These are phyloP conservation scores for Hassar affinis DNA, from an alignment of 2,113 vertebrate genomes.

Conservation along the genomic window DNA sequence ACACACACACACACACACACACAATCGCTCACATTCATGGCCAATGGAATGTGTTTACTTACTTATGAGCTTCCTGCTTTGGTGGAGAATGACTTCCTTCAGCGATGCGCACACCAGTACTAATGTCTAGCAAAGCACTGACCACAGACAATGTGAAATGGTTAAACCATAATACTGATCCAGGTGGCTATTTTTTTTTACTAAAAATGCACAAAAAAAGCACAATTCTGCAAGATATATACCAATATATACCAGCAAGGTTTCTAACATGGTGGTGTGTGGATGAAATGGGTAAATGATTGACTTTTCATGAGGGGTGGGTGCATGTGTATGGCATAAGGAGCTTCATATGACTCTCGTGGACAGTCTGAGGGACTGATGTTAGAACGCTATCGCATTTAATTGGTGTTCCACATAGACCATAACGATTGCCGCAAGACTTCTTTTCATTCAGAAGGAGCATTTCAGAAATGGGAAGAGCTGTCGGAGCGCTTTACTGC, in stretches of 20 bases:
- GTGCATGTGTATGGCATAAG: neutral
- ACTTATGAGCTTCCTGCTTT: conserved; percentile 31
- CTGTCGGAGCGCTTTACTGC: conserved; percentile 3
- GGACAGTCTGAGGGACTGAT: neutral
- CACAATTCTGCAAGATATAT: neutral
- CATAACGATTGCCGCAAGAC: neutral
- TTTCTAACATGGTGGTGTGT: neutral
- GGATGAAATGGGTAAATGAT: conserved; percentile 37
- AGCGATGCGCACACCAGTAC: neutral
- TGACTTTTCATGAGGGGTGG: conserved; percentile 14
- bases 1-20: conserved; percentile 18
- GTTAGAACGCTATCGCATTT: neutral
- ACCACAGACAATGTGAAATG: neutral
- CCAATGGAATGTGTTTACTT: conserved; percentile 41
- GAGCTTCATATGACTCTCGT: conserved; percentile 26
- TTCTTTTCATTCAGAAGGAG: neutral
- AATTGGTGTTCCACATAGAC: neutral
- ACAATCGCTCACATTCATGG: neutral
- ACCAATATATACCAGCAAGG: neutral
- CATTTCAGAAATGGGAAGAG: conserved; percentile 50
- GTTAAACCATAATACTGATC: neutral
- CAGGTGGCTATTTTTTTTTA: neutral
- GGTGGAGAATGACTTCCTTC: conserved; percentile 33
- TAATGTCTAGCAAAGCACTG: neutral
- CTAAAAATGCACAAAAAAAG: neutral